Conservation (phyloP, 2,113 vertebrate genomes). For the Heliornis fulica region DNA sequence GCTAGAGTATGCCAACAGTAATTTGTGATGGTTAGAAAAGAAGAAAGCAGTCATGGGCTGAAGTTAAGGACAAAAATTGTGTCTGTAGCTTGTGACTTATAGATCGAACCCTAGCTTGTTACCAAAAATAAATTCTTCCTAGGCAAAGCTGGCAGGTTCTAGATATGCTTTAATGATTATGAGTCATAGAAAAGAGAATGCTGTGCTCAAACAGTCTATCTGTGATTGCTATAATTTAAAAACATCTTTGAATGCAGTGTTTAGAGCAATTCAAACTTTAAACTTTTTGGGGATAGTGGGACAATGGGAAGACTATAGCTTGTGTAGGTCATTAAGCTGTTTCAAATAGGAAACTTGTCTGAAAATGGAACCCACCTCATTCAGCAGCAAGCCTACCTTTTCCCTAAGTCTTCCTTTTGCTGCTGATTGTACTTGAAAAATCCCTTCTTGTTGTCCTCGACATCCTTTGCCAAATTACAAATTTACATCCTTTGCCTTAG, state of each 20-base stretch:
- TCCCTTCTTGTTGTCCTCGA: no score
- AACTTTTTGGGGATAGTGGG: not conserved
- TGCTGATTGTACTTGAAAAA: no score
- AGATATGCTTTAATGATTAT: not conserved
- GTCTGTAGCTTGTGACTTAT: not conserved
- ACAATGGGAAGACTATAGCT: not conserved
- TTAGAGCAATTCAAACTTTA: not conserved
- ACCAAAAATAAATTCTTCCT: not conserved
- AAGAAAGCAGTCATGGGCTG: not conserved
- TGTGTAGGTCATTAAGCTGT: not conserved
- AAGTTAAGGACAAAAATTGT: not conserved
- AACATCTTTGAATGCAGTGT: not conserved
- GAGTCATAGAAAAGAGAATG: not conserved
- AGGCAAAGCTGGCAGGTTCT: not conserved
- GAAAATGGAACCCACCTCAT: not conserved
- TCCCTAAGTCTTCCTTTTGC: no score
- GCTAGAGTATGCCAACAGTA: not conserved
- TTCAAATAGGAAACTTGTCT: not conserved
- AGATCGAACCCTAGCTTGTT: not conserved
- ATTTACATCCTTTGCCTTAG: no score
- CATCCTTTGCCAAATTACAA: no score
- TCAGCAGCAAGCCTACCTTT: no score
- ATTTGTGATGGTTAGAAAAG: not conserved
- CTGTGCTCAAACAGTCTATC: not conserved
- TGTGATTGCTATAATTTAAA: not conserved